Evolutionary conservation across 2,888 invertebrate genomes (phyloP), one percentile per base, ranked within the genome.

Genomic region (Noctua pronuba): DNA sequence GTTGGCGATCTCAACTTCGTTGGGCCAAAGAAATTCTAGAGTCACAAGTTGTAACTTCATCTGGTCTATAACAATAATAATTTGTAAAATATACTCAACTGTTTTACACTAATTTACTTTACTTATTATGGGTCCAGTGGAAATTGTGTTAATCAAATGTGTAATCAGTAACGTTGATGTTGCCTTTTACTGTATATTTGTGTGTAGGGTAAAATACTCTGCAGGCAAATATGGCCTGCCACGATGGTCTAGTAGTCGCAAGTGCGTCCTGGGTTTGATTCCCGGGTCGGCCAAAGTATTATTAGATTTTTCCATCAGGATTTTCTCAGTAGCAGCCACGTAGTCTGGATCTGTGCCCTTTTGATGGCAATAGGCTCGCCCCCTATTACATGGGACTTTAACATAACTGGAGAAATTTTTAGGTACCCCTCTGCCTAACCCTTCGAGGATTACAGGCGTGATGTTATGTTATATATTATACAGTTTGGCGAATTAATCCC

Each of bases 1-100:
- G 92, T 92, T 93, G 82, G 83, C 78, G 65, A 91, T 92, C 90
- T 90, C 74, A 91, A 91, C 88, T 91, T 88, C 86, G 85, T 83
- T 79, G 60, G 18, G 73, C 86, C 81, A 77, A 69, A 24, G 88
- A 88, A 90, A 90, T 91, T 88, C 89, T 82, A 75, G 49, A 72
- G 64, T 76, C 73, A 70, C 72, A 75, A 73, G 68, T 72, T 69
- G 77, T 64, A 79, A 55, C 65, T 73, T 71, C 58, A 44, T 68
- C 72, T 68, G 55, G 18, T 55, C 38, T 55, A 16, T 62, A 35
- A 68, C 13, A 82, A 55, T 67, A 82, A 55, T 67, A 75, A 73
- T 52, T 74, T 21, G 1, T 46, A 1, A 58, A 49, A 60, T 67
- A 35, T n/a, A 44, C 35, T 58, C 28, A n/a, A 75, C n/a, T 35